Percentiles rank a stretch among this genome's conserved stretches.
These are phyloP conservation scores for Aurelia coerulea DNA, from an alignment of 30 jellyfish, hydroid and myxozoan species.

Conservation along the genomic window DNA sequence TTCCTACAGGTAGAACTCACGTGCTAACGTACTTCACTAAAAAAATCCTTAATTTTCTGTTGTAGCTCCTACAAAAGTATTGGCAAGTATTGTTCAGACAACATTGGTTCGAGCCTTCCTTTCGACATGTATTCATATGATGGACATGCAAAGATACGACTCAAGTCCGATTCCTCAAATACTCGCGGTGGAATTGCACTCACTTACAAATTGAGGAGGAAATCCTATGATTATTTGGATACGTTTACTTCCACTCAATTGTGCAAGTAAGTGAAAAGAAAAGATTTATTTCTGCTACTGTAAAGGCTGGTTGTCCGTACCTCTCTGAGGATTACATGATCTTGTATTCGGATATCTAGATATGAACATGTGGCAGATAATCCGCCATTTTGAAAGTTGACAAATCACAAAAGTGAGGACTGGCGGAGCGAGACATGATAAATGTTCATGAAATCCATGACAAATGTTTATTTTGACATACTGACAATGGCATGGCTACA, in stretches of 20 bases:
- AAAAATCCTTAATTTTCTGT: background rate
- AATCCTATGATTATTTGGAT: background rate
- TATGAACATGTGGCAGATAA: no score
- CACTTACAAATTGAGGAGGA: background rate
- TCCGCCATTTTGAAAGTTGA: no score
- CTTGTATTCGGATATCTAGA: no score
- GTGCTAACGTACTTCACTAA: no score
- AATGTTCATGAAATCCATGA: no score
- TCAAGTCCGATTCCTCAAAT: conserved; percentile 2
- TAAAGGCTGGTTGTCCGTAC: no score
- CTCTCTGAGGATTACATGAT: no score
- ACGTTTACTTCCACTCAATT: background rate
- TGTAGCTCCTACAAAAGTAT: conserved; percentile 4
- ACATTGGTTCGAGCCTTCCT: background rate
- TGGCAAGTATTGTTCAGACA: conserved; percentile 21
- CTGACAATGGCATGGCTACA: no score
- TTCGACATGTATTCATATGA: conserved; percentile 10
- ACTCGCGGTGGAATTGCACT: conserved; percentile 1
- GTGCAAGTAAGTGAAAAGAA: background rate
- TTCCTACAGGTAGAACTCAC: no score
- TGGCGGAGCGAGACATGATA: no score
- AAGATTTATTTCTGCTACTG: background rate
- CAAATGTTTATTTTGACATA: no score
- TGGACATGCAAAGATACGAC: conserved; percentile 8
- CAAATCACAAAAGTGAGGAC: no score